Evolutionary conservation across 2,113 vertebrate genomes (phyloP), one percentile per base, ranked within the genome.

Genomic region (Thomomys bottae): DNA sequence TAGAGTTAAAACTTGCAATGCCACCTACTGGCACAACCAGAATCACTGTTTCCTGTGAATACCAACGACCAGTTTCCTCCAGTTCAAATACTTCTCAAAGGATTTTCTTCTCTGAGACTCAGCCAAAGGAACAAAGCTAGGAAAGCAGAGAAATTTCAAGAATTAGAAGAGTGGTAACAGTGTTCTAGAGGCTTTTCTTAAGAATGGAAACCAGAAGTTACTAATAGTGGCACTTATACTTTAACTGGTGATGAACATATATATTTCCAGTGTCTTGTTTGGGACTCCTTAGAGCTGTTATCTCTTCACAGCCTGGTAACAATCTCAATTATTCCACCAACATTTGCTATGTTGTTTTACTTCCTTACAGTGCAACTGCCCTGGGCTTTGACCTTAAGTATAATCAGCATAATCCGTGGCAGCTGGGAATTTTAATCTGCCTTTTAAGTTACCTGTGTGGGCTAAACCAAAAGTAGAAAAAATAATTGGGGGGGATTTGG

Each of bases 1-100:
- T 26, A 32, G 66, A 72, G 28, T 38, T 90, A 54, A 81, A 70
- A 71, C 79, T 68, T 90, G 24, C 86, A 88, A 72, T 78, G 90
- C 94, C 95, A 87, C 77, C 92, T 95, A 64, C 86, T 94, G 95
- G 94, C 80, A 87, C 84, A 72, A n/a, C 30, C 18, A 49, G 66
- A 49, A 54, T 76, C 59, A 30, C 73, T n/a, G 32, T 42, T 59
- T 71, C 59, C 75, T 24, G 61, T 84, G 42, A 91, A 89, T 82
- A 70, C 79, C n/a, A 42, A 63, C 18, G 30, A 59, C 84, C 49
- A 54, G 49, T 17, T 71, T 23, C 36, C 15, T 38, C 15, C 26
- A 21, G 28, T 75, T 24, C 76, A 83, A 42, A 79, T 78, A 70
- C 42, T 78, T 85, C 84, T 86, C 24, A 63, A 72, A 66, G n/a